Percentiles rank a stretch among this genome's conserved stretches.
Evolutionary conservation across 2,797 vertebrate genomes (phyloP).

Genomic region (Poecilia velifera): DNA sequence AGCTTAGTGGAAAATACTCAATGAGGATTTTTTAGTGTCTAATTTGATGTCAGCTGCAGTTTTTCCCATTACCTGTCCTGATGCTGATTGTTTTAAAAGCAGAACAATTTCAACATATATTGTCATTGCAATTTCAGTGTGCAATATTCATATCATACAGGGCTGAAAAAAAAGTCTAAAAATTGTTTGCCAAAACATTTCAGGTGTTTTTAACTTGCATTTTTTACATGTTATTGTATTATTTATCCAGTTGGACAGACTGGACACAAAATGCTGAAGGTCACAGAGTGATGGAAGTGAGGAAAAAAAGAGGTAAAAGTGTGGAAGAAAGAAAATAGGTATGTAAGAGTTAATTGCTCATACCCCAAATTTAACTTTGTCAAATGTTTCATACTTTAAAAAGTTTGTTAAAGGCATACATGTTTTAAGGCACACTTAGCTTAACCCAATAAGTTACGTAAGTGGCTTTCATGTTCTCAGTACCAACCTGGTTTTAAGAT

Average conservation of each 20-base stretch:
- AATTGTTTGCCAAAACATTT: no score
- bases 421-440: no score
- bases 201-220: neutral
- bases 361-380: no score
- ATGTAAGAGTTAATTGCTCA: neutral
- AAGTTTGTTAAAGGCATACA: no score
- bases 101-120: neutral
- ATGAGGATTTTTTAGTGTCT: constrained; percentile 22
- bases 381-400: no score
- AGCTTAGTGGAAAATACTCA: constrained; percentile 23
- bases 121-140: no score
- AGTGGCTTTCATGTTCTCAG: no score
- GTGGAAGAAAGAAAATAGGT: neutral
- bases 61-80: constrained; percentile 13
- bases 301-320: neutral
- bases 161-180: neutral
- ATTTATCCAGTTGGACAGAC: neutral
- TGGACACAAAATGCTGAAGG: neutral
- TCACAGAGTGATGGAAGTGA: neutral
- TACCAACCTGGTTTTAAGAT: no score
- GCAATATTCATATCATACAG: neutral
- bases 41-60: constrained; percentile 17
- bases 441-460: no score
- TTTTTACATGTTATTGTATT: neutral
- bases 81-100: neutral